A percentile compares a stretch with the other conserved stretches of the same genome.
phyloP scores from a whole-genome alignment of 1,140 invertebrate species.

The Rhopalosiphum maidis region DNA sequence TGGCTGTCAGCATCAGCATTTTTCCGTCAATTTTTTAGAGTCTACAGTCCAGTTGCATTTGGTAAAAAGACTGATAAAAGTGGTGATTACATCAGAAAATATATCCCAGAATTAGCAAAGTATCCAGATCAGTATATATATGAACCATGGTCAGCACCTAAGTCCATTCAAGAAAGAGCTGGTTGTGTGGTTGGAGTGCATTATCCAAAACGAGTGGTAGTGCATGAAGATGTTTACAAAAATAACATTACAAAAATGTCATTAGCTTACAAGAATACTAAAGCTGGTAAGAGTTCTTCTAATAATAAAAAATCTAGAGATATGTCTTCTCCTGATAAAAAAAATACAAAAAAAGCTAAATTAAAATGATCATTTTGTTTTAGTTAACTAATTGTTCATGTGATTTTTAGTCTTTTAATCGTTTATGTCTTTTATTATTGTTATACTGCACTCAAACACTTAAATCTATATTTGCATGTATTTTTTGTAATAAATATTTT shows the following conservation, averaged over 20 bases:
- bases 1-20: constrained; percentile 80
- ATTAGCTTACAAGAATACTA: constrained; percentile 58
- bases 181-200: constrained; percentile 74
- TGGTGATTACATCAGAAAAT: constrained; percentile 76
- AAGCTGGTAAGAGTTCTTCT: constrained; percentile 39
- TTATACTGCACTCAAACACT: background rate
- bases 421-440: background rate
- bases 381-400: background rate
- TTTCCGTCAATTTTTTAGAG: constrained; percentile 77
- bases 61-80: constrained; percentile 77
- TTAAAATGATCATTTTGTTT: constrained; percentile 6
- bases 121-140: constrained; percentile 75
- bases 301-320: background rate
- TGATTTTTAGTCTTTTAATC: background rate
- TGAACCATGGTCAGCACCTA: constrained; percentile 78
- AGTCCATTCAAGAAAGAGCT: constrained; percentile 70
- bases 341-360: constrained; percentile 29
- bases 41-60: constrained; percentile 78
- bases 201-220: constrained; percentile 75
- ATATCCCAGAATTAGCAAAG: constrained; percentile 73
- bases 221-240: constrained; percentile 72
- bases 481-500: background rate
- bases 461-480: background rate
- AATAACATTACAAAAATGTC: constrained; percentile 64
- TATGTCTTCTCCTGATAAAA: background rate